phyloP scores from a whole-genome alignment of 2,888 invertebrate genomes.

The Hypena proboscidalis region DNA sequence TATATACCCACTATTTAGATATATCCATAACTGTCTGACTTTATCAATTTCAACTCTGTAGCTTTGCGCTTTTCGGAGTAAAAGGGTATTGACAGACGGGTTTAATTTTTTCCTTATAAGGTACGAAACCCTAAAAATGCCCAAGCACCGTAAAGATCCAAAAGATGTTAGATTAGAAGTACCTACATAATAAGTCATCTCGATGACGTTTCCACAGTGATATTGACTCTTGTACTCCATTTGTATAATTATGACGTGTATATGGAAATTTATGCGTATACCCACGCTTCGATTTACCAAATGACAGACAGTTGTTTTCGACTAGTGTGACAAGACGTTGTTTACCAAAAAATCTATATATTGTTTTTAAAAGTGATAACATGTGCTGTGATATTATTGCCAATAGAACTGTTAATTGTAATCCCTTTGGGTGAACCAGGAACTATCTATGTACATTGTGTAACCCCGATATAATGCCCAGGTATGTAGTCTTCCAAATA shows the following conservation, averaged over 20 bases:
- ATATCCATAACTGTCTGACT: no score
- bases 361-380: constrained; percentile 28
- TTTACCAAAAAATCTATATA: no score
- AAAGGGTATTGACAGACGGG: no score
- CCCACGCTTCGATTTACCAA: constrained; percentile 46
- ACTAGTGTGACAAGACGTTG: constrained; percentile 35
- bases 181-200: constrained; percentile 26
- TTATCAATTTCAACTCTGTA: no score
- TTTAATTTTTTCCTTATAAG: no score
- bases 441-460: constrained; percentile 52
- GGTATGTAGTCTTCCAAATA: constrained; percentile 58
- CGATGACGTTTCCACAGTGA: constrained; percentile 23
- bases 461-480: constrained; percentile 51
- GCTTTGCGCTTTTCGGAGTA: no score
- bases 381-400: constrained; percentile 41
- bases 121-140: no score
- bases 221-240: constrained; percentile 21
- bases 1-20: no score
- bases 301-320: constrained; percentile 46
- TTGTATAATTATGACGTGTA: constrained; percentile 25
- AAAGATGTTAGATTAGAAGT: constrained; percentile 17
- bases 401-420: constrained; percentile 54
- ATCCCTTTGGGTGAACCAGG: constrained; percentile 49
- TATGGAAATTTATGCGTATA: constrained; percentile 54
- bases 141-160: no score